phyloP scores from a whole-genome alignment of 2,113 vertebrate species.

The Oryzias celebensis region DNA sequence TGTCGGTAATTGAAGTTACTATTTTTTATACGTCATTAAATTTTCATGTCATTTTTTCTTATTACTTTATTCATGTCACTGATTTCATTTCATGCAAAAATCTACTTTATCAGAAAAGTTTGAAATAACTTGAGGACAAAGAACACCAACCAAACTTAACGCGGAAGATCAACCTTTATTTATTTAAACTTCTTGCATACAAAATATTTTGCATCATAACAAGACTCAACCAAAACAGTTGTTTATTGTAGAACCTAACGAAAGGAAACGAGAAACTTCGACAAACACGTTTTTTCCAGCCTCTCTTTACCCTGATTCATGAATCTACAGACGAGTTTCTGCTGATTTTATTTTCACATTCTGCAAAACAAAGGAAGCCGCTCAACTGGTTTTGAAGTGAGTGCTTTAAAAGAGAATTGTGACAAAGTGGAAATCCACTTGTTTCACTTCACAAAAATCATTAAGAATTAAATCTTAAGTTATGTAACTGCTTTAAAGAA shows the following conservation, averaged over 20 bases:
- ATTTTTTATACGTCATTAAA: no score
- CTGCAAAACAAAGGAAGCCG: conserved; percentile 86
- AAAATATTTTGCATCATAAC: conserved; percentile 99
- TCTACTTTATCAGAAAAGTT: no score
- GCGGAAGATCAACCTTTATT: conserved; percentile 97
- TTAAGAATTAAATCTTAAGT: no score
- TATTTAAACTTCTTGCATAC: conserved; percentile 99
- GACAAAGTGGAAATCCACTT: no score
- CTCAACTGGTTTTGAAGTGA: conserved; percentile 1
- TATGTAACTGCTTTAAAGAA: no score
- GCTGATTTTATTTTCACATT: conserved; percentile 82
- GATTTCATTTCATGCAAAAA: no score
- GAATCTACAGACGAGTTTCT: conserved; percentile 88
- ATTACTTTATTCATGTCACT: no score
- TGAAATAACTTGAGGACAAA: background rate
- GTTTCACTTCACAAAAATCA: no score
- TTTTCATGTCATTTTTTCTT: no score
- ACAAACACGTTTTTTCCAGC: conserved; percentile 90
- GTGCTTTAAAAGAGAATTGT: no score
- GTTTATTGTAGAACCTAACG: conserved; percentile 93
- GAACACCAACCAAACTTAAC: conserved; percentile 60
- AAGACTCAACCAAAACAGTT: conserved; percentile 96
- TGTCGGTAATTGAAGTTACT: no score
- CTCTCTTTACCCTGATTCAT: conserved; percentile 87
- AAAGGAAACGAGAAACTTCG: conserved; percentile 84